Evolutionary conservation across 1,140 invertebrate species (phyloP).

Genomic region (Nasonia longicornis): DNA sequence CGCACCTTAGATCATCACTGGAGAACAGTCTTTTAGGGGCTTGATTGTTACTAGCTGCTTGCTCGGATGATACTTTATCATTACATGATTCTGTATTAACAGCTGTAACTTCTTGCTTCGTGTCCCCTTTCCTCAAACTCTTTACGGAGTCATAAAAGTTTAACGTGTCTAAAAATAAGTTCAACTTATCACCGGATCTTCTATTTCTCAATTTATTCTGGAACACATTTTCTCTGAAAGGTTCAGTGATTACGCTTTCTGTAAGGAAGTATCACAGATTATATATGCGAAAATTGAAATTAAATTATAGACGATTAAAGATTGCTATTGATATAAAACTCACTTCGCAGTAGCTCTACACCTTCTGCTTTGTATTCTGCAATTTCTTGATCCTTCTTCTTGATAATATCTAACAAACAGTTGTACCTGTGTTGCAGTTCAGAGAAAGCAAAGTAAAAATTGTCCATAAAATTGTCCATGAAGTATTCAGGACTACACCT

Average conservation of each 20-base stretch:
- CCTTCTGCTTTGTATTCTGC: slow-evolving; percentile 62
- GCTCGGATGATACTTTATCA: background rate
- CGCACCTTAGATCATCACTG: slow-evolving; percentile 33
- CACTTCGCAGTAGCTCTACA: slow-evolving; percentile 59
- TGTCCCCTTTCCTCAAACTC: background rate
- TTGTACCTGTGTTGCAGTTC: slow-evolving; percentile 53
- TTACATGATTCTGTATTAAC: background rate
- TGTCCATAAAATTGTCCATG: slow-evolving; percentile 56
- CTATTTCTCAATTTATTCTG: slow-evolving; percentile 17
- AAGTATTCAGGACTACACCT: slow-evolving; percentile 54
- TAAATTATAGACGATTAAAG: slow-evolving; percentile 15
- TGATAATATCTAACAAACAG: slow-evolving; percentile 55
- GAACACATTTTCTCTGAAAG: slow-evolving; percentile 55
- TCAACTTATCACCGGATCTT: slow-evolving; percentile 30
- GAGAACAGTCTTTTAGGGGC: background rate
- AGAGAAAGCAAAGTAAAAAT: slow-evolving; percentile 52
- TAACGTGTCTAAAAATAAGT: slow-evolving; percentile 44
- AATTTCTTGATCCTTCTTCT: slow-evolving; percentile 63
- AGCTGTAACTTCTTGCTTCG: background rate
- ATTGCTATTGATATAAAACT: slow-evolving; percentile 28
- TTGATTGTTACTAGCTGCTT: background rate
- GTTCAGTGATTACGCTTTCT: slow-evolving; percentile 60
- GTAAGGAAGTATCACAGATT: slow-evolving; percentile 34
- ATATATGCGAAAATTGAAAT: background rate
- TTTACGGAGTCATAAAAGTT: slow-evolving; percentile 45